Conservation (phyloP, 2,888 invertebrate genomes). For the Zygogramma bicolorata region DNA sequence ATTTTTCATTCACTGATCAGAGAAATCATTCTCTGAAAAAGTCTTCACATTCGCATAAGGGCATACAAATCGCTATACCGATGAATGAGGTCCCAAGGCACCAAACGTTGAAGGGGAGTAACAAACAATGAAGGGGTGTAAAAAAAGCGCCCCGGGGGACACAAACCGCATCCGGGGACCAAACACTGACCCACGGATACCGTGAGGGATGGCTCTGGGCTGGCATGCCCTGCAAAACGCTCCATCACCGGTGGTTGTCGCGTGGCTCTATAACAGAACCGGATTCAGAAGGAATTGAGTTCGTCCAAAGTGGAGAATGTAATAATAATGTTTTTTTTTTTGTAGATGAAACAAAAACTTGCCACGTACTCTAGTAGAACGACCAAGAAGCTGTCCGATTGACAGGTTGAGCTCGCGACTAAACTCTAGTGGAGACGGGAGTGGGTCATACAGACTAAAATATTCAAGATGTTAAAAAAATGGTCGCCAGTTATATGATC, state of each 20-base stretch:
- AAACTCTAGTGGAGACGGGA: too few species aligned
- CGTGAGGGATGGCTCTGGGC: neutral
- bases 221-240: neutral
- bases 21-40: neutral
- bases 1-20: neutral
- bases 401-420: too few species aligned
- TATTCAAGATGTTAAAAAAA: too few species aligned
- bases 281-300: neutral
- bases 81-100: neutral
- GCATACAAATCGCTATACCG: neutral
- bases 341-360: too few species aligned
- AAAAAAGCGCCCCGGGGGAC: neutral
- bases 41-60: neutral
- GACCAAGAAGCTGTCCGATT: too few species aligned
- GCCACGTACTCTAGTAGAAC: too few species aligned
- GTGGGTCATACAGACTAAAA: too few species aligned
- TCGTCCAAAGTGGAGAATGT: too few species aligned
- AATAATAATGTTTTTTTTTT: neutral
- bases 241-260: conserved; percentile 1
- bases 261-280: neutral
- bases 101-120: neutral
- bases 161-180: neutral
- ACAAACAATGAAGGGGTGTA: neutral
- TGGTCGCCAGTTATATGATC: too few species aligned
- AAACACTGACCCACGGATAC: neutral